Base-by-base conservation (phyloP, 1,140 invertebrate species). In the Cherax destructor region DNA sequence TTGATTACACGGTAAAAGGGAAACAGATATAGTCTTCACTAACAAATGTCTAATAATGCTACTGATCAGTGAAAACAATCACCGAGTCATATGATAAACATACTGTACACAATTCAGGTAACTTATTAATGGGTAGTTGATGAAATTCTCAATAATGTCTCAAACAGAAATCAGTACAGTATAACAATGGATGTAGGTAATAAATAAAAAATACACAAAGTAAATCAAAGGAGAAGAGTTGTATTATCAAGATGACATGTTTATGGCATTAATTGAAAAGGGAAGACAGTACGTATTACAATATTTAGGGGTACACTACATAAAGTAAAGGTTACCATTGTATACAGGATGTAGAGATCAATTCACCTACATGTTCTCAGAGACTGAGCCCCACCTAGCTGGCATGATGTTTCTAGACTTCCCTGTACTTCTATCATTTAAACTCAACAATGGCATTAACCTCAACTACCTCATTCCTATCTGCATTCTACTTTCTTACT, bases 1-100 rank as follows among this genome's bases (percentile, higher is more conserved):
- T 83, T 69, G 52, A 83, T 65, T 65, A 49, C 69, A 69, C 41
- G 61, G 59, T 65, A 83, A 74, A 30, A 69, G 65, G 65, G 13
- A 11, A 74, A 74, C 9, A 74, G 24, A 30, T 74, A 74, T 30
- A n/a, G n/a, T n/a, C 69, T 30, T 30, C 9, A 74, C 21, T 74
- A 74, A 9, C 69, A 65, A 18, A 18, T 21, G 5, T n/a, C 69
- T 74, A 74, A 0, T 30, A 30, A 74, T 74, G 69, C 69, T 74
- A 74, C 1, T 30, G 4, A 30, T n/a, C 69, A 10, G 16, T 30
- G 11, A 5, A 30, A 74, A 30, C 69, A 30, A 74, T 5, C 24
- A 24, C 6, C 30, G n/a, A 74, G 18, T 69, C 65, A 69, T 69
- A 18, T 21, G 65, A 56, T 9, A 56, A 56, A 56, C 52, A 56